Conservation (phyloP, 1,140 invertebrate genomes). For the Drosophila prosaltans region DNA sequence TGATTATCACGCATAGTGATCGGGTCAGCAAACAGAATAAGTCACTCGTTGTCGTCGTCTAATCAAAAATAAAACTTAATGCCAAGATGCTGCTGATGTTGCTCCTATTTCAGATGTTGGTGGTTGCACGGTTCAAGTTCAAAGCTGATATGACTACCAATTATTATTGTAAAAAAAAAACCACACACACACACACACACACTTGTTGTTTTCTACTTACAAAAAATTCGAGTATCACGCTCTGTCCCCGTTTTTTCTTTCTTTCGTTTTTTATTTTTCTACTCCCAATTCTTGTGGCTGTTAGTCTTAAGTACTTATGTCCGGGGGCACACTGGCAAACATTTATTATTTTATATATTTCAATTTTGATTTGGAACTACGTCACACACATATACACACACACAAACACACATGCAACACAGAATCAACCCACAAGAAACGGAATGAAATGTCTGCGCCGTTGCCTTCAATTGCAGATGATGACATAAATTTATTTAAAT, state of each 20-base stretch:
- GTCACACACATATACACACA: conserved; percentile 36
- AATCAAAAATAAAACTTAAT: conserved; percentile 5
- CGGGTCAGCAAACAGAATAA: conserved; percentile 30
- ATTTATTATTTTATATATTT: conserved; percentile 46
- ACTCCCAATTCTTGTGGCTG: conserved; percentile 8
- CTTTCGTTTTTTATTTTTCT: background rate
- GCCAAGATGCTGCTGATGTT: background rate
- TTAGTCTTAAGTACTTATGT: conserved; percentile 52
- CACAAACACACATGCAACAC: no score
- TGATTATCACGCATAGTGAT: conserved; percentile 48
- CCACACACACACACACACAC: background rate
- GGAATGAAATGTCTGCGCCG: conserved; percentile 18
- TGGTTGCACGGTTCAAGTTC: conserved; percentile 25
- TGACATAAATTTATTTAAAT: conserved; percentile 65
- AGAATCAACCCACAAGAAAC: conserved; percentile 13
- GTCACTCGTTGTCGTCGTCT: conserved; percentile 1
- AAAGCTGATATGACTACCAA: conserved; percentile 20
- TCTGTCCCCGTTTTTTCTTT: conserved; percentile 31
- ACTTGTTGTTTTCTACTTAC: conserved; percentile 35
- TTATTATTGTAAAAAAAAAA: conserved; percentile 27
- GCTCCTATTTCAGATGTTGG: background rate
- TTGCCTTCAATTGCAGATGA: conserved; percentile 56
- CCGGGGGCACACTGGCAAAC: conserved; percentile 28
- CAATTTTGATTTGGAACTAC: conserved; percentile 53
- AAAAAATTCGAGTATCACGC: conserved; percentile 33